Percentiles rank a stretch among this genome's conserved stretches.
These are phyloP conservation scores for Scaptomyza polygonia DNA, from an alignment of 2,888 invertebrate species.

Conservation along the genomic window DNA sequence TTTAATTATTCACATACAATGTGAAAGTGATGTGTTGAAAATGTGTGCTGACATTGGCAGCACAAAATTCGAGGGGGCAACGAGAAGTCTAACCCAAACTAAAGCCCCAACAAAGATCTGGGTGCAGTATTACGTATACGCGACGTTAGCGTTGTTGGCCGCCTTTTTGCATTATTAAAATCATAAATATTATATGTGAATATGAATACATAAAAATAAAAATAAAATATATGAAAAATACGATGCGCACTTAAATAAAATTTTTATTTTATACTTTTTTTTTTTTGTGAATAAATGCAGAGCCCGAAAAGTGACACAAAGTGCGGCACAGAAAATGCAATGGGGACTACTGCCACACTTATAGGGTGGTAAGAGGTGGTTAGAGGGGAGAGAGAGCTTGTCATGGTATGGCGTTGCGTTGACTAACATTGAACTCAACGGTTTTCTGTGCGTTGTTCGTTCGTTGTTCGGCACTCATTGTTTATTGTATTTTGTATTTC, in stretches of 20 bases:
- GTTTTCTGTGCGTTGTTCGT: neutral
- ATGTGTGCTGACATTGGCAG: constrained; percentile 72
- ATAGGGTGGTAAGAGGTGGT: neutral
- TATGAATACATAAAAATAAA: constrained; percentile 3
- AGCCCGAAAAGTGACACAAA: constrained; percentile 39
- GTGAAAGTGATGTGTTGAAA: constrained; percentile 55
- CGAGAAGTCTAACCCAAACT: neutral
- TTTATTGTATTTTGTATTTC: constrained; percentile 67
- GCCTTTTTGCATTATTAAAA: constrained; percentile 29
- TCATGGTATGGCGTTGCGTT: constrained; percentile 36
- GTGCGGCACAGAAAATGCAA: constrained; percentile 35
- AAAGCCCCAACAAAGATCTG: constrained; percentile 26
- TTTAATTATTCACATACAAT: constrained; percentile 65
- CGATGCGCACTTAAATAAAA: constrained; percentile 29
- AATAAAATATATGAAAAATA: constrained; percentile 18
- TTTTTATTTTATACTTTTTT: constrained; percentile 3
- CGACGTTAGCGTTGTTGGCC: constrained; percentile 19
- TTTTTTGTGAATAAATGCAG: constrained; percentile 27
- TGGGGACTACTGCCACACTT: constrained; percentile 12
- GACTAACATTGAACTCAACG: constrained; percentile 71
- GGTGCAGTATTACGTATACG: constrained; percentile 46
- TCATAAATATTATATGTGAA: constrained; percentile 39
- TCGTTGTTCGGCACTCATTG: constrained; percentile 60
- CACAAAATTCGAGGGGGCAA: too few relatives aligned
- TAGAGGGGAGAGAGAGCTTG: neutral